These are phyloP conservation scores for Nomada ruficornis DNA, from an alignment of 2,888 invertebrate genomes.

Conservation along the genomic window DNA sequence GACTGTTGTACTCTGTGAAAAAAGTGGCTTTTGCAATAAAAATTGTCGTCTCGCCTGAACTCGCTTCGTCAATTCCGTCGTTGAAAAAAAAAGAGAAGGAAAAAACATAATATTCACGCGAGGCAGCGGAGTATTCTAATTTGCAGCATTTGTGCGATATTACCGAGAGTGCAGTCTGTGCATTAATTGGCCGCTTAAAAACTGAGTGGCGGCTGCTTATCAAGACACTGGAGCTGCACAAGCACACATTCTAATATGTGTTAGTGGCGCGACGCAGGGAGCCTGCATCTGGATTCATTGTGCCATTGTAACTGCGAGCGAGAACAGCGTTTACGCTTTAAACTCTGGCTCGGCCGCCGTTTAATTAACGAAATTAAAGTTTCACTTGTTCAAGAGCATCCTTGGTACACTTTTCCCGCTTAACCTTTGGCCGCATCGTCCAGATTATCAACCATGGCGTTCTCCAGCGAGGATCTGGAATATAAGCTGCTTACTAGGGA, in stretches of 20 bases:
- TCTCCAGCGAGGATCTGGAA: neutral
- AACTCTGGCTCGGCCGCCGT: neutral
- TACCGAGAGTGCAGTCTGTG: neutral
- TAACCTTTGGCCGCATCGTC: too few relatives aligned
- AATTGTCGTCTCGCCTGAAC: too few relatives aligned
- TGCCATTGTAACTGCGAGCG: neutral
- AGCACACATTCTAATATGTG: constrained; percentile 26
- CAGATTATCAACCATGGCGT: constrained; percentile 11
- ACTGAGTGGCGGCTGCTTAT: constrained; percentile 23
- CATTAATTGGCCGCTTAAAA: constrained; percentile 17
- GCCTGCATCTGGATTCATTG: constrained; percentile 27
- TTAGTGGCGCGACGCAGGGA: constrained; percentile 11
- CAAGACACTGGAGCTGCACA: constrained; percentile 21
- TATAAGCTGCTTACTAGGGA: constrained; percentile 67
- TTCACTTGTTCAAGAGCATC: too few relatives aligned
- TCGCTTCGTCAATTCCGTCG: too few relatives aligned
- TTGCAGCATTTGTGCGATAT: too few relatives aligned
- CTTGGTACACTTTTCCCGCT: too few relatives aligned
- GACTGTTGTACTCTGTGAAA: too few relatives aligned
- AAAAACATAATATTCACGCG: too few relatives aligned
- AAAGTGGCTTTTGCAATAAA: too few relatives aligned
- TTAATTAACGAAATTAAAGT: too few relatives aligned
- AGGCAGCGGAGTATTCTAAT: too few relatives aligned
- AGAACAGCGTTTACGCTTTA: neutral
- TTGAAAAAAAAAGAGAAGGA: too few relatives aligned